These are phyloP conservation scores for Tenthredo distinguenda DNA, from an alignment of 2,888 invertebrate genomes.

Conservation along the genomic window DNA sequence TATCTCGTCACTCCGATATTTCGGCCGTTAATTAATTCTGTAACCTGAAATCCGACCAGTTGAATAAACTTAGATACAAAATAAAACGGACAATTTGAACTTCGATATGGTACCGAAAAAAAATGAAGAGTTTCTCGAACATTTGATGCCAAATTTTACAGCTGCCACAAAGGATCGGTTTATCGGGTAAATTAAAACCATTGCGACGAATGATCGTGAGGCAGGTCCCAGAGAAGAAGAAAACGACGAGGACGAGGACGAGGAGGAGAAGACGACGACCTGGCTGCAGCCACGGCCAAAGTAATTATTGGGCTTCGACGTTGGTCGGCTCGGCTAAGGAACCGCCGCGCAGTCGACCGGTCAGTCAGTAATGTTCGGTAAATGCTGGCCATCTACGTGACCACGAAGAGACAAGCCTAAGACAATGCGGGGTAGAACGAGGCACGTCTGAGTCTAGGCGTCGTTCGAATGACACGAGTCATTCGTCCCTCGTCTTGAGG, in stretches of 20 bases:
- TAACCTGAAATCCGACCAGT: not conserved
- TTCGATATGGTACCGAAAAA: not conserved
- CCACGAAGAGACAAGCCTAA: slow-evolving; percentile 47
- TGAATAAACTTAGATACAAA: not conserved
- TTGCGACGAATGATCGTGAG: slow-evolving; percentile 55
- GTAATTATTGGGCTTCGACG: slow-evolving; percentile 64
- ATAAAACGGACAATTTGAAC: too few species aligned
- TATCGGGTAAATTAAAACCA: slow-evolving; percentile 68
- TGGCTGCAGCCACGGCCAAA: slow-evolving; percentile 42
- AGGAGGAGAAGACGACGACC: slow-evolving; percentile 25
- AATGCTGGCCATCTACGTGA: slow-evolving; percentile 64
- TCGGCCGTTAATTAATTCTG: not conserved
- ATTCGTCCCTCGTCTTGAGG: slow-evolving; percentile 14
- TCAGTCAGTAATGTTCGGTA: slow-evolving; percentile 61
- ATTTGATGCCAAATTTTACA: not conserved
- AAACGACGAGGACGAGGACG: not conserved
- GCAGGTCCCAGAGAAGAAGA: slow-evolving; percentile 28
- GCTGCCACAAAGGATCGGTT: slow-evolving; percentile 58
- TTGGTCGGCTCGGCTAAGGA: slow-evolving; percentile 59
- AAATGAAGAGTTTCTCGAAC: not conserved
- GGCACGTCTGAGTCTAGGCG: slow-evolving; percentile 43
- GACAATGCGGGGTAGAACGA: slow-evolving; percentile 45
- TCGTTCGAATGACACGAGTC: slow-evolving; percentile 43
- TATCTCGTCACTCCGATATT: not conserved
- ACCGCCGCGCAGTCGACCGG: slow-evolving; percentile 41